Evolutionary conservation across 2,113 vertebrate genomes (phyloP).

Genomic region (Pomatorhinus ruficollis): DNA sequence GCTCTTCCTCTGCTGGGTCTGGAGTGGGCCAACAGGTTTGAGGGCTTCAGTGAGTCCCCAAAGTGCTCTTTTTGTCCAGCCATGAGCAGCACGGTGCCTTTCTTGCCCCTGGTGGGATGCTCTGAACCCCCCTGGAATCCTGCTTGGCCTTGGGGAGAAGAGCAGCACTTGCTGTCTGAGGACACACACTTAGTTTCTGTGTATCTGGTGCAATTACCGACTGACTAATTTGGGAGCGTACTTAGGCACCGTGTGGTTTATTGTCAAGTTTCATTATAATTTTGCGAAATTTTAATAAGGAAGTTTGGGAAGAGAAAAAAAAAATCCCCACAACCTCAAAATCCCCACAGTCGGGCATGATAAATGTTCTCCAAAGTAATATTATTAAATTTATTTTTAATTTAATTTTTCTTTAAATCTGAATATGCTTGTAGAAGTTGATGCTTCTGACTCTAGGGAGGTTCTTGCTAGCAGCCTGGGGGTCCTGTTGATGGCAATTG

Average conservation of each 20-base stretch:
- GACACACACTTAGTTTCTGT: neutral
- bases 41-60: neutral
- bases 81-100: neutral
- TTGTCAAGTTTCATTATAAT: conserved; percentile 62
- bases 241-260: neutral
- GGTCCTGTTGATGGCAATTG: conserved; percentile 32
- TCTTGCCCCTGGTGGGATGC: neutral
- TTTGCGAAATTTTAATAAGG: conserved; percentile 25
- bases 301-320: neutral
- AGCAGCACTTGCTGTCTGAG: neutral
- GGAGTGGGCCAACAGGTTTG: fast-evolving
- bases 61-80: neutral
- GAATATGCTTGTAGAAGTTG: neutral
- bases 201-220: neutral
- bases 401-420: conserved; percentile 39
- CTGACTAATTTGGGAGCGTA: neutral
- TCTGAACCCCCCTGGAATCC: neutral
- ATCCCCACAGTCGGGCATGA: neutral
- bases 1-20: neutral
- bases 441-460: conserved; percentile 31
- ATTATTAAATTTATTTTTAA: conserved; percentile 46
- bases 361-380: conserved; percentile 35
- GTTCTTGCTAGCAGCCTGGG: conserved; percentile 4
- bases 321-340: neutral
- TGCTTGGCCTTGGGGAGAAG: neutral